Evolutionary conservation across 1,140 invertebrate species (phyloP).

Genomic region (Choristoneura fumiferana): DNA sequence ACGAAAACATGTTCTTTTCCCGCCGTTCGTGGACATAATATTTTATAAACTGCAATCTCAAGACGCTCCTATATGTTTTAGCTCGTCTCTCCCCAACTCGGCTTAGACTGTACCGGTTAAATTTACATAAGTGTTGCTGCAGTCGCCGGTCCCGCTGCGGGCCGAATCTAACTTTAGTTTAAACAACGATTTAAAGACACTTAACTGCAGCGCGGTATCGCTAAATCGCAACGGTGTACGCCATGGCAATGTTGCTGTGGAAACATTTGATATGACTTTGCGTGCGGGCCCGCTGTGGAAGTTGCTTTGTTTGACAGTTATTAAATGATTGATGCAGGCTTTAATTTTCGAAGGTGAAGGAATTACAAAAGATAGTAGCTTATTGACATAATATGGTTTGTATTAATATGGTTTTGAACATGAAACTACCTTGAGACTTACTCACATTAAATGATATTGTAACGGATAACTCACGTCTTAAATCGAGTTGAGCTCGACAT

Average conservation of each 20-base stretch:
- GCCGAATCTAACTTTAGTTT: slow-evolving; percentile 15
- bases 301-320: too few species aligned
- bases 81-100: not conserved
- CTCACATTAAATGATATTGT: too few species aligned
- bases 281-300: not conserved
- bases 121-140: slow-evolving; percentile 6
- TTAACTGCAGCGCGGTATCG: slow-evolving; percentile 12
- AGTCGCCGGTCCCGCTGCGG: slow-evolving; percentile 10
- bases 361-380: too few species aligned
- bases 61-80: not conserved
- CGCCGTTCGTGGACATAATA: too few species aligned
- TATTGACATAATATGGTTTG: too few species aligned
- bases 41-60: slow-evolving; percentile 2
- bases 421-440: too few species aligned
- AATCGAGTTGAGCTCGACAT: too few species aligned
- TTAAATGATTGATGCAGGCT: too few species aligned
- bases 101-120: slow-evolving; percentile 9
- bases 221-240: slow-evolving; percentile 14
- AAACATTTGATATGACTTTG: not conserved
- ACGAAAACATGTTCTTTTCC: too few species aligned
- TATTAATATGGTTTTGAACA: too few species aligned
- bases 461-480: too few species aligned
- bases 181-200: slow-evolving; percentile 19
- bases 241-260: not conserved
- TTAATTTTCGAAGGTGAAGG: too few species aligned